Evolutionary conservation across 2,797 vertebrate genomes (phyloP).

Genomic region (Bradypodion pumilum): DNA sequence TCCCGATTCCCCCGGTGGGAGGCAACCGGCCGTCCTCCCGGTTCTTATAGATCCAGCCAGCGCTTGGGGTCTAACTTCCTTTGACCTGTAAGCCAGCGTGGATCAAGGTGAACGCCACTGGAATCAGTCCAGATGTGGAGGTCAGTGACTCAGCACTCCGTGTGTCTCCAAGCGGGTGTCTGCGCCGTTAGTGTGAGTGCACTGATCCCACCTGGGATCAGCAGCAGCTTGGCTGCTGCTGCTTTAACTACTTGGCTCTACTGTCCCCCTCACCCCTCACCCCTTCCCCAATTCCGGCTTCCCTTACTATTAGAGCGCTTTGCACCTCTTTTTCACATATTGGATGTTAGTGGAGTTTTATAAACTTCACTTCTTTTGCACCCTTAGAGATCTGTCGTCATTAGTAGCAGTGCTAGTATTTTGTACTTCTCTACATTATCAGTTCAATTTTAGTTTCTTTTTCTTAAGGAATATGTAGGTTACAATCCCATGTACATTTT

Average conservation of each 20-base stretch:
- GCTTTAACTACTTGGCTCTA: too few species aligned
- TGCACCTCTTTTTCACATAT: too few species aligned
- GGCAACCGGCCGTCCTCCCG: not conserved
- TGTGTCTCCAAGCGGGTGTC: not conserved
- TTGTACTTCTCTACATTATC: too few species aligned
- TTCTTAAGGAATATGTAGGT: not conserved
- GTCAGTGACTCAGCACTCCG: not conserved
- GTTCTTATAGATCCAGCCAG: not conserved
- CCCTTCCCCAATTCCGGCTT: too few species aligned
- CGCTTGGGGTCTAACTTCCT: not conserved
- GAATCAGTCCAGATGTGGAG: conserved; percentile 10
- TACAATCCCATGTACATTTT: not conserved
- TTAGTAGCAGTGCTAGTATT: not conserved
- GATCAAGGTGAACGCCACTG: not conserved
- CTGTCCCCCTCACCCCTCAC: too few species aligned
- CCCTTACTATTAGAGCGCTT: too few species aligned
- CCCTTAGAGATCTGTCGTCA: too few species aligned
- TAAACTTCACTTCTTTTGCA: too few species aligned
- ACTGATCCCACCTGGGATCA: too few species aligned
- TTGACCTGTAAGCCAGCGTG: not conserved
- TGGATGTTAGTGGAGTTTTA: too few species aligned
- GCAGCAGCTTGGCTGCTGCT: too few species aligned
- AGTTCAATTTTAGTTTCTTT: not conserved
- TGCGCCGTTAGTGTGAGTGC: too few species aligned
- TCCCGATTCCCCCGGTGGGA: not conserved